phyloP scores from a whole-genome alignment of 2,113 vertebrate genomes.

The Scalopus aquaticus region DNA sequence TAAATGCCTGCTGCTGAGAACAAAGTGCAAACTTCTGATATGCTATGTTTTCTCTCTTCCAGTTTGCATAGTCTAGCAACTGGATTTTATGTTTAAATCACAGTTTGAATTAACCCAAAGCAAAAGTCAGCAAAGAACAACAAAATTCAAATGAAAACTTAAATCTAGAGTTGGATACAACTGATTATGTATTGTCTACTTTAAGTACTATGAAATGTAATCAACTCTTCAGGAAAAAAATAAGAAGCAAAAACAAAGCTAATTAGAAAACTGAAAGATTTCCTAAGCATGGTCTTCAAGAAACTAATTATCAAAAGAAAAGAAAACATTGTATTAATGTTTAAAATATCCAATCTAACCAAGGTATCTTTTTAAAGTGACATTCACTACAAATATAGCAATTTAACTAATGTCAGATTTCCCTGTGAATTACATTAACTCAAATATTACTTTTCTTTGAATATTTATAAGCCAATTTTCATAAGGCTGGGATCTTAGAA shows the following conservation, averaged over 20 bases:
- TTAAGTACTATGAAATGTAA: conserved; percentile 64
- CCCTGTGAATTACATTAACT: conserved; percentile 61
- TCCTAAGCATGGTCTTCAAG: conserved; percentile 65
- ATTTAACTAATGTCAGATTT: conserved; percentile 53
- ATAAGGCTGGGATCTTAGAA: conserved; percentile 20
- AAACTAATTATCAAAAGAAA: conserved; percentile 69
- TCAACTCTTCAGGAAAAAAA: conserved; percentile 41
- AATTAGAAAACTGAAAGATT: conserved; percentile 67
- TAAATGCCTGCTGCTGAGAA: background rate
- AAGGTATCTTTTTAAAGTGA: conserved; percentile 64
- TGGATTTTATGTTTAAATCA: conserved; percentile 46
- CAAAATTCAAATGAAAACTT: conserved; percentile 20
- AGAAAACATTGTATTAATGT: conserved; percentile 65
- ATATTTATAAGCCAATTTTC: conserved; percentile 66
- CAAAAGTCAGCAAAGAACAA: background rate
- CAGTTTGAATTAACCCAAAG: background rate
- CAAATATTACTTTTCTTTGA: conserved; percentile 64
- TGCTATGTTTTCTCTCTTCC: conserved; percentile 3
- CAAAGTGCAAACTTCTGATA: background rate
- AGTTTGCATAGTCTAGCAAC: background rate
- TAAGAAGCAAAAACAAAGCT: conserved; percentile 62
- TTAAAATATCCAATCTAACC: conserved; percentile 18
- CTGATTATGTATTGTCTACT: conserved; percentile 7
- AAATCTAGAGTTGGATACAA: conserved; percentile 43
- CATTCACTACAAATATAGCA: conserved; percentile 55